Evolutionary conservation across 2,888 invertebrate species (phyloP), one percentile per base, ranked within the genome.

Genomic region (Acanthosepion lycidas): DNA sequence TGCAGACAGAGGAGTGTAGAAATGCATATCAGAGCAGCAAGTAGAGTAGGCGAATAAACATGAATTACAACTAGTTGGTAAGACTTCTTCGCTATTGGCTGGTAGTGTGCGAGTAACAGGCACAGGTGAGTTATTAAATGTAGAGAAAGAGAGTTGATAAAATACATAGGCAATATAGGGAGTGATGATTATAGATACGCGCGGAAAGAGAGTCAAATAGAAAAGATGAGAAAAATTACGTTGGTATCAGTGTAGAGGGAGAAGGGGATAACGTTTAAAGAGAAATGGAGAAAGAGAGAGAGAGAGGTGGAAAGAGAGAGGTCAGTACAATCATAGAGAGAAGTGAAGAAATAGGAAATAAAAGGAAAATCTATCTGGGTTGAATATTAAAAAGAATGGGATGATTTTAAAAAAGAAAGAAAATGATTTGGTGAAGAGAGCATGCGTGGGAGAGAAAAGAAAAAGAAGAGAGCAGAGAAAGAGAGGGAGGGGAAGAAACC

Each of bases 41-140:
- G 18, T 23, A 23, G 59, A 59, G 92, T 15, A 51, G 92, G 92
- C 48, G 92, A 92, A 51, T 12, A 33, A 91, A 48, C 33, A 42
- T n/a, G 91, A 91, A 91, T 48, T 48, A 92, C 48, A 92, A 51
- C 48, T 26, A 92, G 92, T 51, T 92, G 92, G 48, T 51, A 51
- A 48, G 92, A 92, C 26, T 51, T 9, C 28, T 49, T 49, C 48
- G 42, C 18, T 49, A 92, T 49, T 51, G 92, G 92, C 26, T 51
- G 42, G 51, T 49, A 92, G 92, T 26, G 92, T 28, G 48, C 26
- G 92, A 48, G 92, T 49, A n/a, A 92, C 28, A n/a, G 92, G 78
- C 78, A 33, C 78, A 78, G 78, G 78, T 15, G 78, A 78, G 78
- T 78, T 78, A 78, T 78, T 49, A 48, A 51, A 28, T 48, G 49